Conservation (phyloP, 2,888 invertebrate genomes). For the Automeris io region DNA sequence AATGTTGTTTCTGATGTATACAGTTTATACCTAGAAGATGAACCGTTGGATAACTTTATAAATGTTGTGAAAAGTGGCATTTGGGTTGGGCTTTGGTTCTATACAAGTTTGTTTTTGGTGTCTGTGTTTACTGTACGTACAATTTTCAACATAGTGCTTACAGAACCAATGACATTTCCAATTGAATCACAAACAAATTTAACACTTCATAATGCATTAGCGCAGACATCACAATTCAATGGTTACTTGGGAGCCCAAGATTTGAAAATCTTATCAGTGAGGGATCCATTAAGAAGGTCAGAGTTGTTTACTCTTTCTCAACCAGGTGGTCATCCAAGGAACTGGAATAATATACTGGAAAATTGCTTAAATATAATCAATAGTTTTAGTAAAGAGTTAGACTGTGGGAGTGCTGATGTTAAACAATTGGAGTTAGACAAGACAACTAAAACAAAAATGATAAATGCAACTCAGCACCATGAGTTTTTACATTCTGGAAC, state of each 20-base stretch:
- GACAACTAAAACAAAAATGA: constrained; percentile 24
- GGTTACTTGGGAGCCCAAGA: constrained; percentile 87
- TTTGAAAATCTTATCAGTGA: constrained; percentile 81
- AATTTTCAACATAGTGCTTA: constrained; percentile 82
- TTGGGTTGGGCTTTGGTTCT: constrained; percentile 82
- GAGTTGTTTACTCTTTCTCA: constrained; percentile 84
- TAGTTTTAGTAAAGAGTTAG: constrained; percentile 80
- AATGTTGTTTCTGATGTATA: constrained; percentile 70
- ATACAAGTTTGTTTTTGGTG: constrained; percentile 81
- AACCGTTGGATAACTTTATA: constrained; percentile 65
- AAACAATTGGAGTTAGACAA: constrained; percentile 34
- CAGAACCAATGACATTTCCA: constrained; percentile 82
- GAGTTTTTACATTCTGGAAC: constrained; percentile 34
- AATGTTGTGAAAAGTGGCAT: constrained; percentile 67
- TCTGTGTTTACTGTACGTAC: constrained; percentile 83
- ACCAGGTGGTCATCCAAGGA: constrained; percentile 92
- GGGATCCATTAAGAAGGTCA: constrained; percentile 76
- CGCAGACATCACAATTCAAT: constrained; percentile 80
- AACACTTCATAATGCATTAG: constrained; percentile 79
- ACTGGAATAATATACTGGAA: constrained; percentile 86
- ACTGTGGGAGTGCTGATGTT: constrained; percentile 57
- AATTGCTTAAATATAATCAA: constrained; percentile 80
- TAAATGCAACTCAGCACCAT: constrained; percentile 30
- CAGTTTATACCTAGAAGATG: constrained; percentile 70
- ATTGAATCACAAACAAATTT: constrained; percentile 70